Base-by-base conservation (phyloP, 2,113 vertebrate species). In the Myrmophylax atrothorax region DNA sequence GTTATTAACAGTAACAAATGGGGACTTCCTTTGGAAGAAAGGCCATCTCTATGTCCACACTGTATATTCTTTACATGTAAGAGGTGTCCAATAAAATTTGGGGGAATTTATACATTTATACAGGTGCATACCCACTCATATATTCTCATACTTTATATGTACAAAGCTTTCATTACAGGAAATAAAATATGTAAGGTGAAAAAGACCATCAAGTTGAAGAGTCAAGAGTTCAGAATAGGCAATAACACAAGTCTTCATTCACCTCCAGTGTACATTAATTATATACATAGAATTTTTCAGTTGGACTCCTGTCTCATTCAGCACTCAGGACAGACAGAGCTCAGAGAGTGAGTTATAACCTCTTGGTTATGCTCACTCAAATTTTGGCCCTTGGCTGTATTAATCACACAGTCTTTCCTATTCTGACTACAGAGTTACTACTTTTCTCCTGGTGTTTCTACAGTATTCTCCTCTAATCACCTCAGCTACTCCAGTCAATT, bases 1-100 rank as follows among this genome's bases (percentile, higher is more conserved):
- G 56, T 93, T 96, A 91, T 96, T 96, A 97, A 75, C 83, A 77
- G 78, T 81, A 93, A 91, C 31, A 53, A 95, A 79, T 64, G 6
- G 8, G 86, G 35, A 91, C 42, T 78, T 93, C 79, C 73, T 94
- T 47, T 66, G 69, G 35, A 77, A 74, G 28, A 87, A 84, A 73
- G 46, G 18, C 40, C 40, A 49, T 73, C 74, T 83, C 19, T 55
- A 77, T 50, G 80, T 53, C 44, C 4, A 6, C 53, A 66, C 24
- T 60, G 63, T 31, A 49, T 79, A 40, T 25, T 78, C 76, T 68
- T 67, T 76, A 24, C n/a, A 25, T 59, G 14, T 64, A 84, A 72
- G 53, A 82, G 24, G 42, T 58, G 77, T 14, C 49, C 53, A 66
- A 22, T 90, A 84, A 89, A 84, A 77, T 20, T 29, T 23, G 19